A percentile compares a stretch with the other conserved stretches of the same genome.
Evolutionary conservation across 2,888 invertebrate species (phyloP).

Genomic region (Onchidella celtica): DNA sequence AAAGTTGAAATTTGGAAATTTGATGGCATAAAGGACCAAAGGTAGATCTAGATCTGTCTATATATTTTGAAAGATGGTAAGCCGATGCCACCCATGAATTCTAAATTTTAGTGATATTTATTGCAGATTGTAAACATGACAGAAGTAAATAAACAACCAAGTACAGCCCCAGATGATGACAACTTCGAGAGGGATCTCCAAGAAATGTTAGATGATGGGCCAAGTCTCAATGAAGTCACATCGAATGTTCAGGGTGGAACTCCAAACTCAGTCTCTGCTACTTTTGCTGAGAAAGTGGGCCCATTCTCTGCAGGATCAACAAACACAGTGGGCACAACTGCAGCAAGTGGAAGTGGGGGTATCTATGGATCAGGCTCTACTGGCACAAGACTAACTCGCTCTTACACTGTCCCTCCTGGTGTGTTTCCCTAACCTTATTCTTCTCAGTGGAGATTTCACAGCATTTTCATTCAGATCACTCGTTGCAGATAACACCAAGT

Average conservation of each 20-base stretch:
- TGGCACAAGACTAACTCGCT: conserved; percentile 64
- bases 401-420: conserved; percentile 71
- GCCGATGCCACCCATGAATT: no score
- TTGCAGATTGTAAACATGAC: no score
- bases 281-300: conserved; percentile 53
- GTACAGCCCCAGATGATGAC: conserved; percentile 67
- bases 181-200: conserved; percentile 76
- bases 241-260: conserved; percentile 73
- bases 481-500: no score
- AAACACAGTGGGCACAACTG: conserved; percentile 9
- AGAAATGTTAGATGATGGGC: conserved; percentile 77
- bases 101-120: no score
- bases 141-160: conserved; percentile 49
- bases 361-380: conserved; percentile 56
- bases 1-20: no score
- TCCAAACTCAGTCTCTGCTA: conserved; percentile 53
- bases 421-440: conserved; percentile 58
- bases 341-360: conserved; percentile 52
- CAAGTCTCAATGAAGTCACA: conserved; percentile 72
- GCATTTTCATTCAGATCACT: no score
- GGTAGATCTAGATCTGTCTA: no score
- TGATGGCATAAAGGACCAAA: no score
- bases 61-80: no score
- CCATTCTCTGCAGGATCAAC: conserved; percentile 49
- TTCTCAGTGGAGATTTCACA: no score